Percentiles rank a stretch among this genome's conserved stretches.
These are phyloP conservation scores for Augochlorella aurata DNA, from an alignment of 2,888 invertebrate genomes.

Conservation along the genomic window DNA sequence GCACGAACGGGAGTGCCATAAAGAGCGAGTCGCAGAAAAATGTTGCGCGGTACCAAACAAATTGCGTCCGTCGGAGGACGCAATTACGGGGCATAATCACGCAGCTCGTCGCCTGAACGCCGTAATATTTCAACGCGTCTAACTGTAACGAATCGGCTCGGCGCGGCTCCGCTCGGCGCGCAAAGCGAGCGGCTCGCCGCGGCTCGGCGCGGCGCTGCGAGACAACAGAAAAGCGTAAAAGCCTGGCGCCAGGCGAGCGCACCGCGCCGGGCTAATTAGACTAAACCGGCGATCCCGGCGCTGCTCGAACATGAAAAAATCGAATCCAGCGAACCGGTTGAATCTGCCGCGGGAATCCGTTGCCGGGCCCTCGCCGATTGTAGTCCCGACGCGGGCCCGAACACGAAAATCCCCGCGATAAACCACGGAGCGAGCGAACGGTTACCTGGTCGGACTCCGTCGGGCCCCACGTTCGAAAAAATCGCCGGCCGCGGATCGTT, in stretches of 20 bases:
- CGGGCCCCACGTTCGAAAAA: neutral
- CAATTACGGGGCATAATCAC: neutral
- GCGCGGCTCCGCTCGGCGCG: neutral
- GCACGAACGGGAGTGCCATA: neutral
- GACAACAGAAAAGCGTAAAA: conserved; percentile 26
- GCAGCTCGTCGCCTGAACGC: neutral
- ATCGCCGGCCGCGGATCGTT: conserved; percentile 22
- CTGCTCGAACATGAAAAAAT: neutral
- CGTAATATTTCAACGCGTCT: conserved; percentile 13
- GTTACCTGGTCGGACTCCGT: neutral
- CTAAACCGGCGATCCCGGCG: conserved; percentile 10
- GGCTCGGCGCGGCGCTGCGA: neutral
- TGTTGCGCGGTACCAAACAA: neutral
- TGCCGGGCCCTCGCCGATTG: conserved; percentile 15
- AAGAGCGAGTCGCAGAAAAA: neutral
- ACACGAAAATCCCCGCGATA: conserved; percentile 53
- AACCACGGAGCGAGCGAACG: conserved; percentile 32
- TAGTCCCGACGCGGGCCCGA: conserved; percentile 40
- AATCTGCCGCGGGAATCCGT: conserved; percentile 33
- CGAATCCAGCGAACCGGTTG: conserved; percentile 40
- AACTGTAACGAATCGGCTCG: conserved; percentile 8
- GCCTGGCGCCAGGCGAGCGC: neutral
- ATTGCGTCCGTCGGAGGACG: neutral
- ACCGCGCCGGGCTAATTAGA: conserved; percentile 28
- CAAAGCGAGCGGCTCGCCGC: neutral